A percentile compares a stretch with the other conserved stretches of the same genome.
phyloP scores from a whole-genome alignment of 1,140 invertebrate genomes.

The Leucophenga varia region DNA sequence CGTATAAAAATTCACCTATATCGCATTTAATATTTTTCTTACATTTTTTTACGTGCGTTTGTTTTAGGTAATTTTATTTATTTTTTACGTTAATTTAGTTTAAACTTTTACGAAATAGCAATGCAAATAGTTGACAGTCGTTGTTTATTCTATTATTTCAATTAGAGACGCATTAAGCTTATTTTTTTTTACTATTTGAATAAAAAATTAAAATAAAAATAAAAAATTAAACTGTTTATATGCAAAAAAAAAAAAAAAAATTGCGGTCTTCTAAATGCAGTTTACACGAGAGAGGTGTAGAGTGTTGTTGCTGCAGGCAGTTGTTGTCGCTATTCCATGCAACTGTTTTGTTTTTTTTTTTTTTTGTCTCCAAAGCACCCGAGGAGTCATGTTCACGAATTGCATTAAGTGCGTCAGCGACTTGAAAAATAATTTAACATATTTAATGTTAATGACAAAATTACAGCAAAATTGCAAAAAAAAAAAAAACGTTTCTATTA shows the following conservation, averaged over 20 bases:
- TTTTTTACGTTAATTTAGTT: conserved; percentile 31
- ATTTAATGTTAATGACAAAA: conserved; percentile 50
- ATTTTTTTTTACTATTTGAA: conserved; percentile 42
- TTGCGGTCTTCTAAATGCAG: background rate
- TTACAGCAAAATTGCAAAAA: conserved; percentile 40
- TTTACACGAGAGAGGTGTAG: conserved; percentile 6
- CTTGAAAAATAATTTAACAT: conserved; percentile 48
- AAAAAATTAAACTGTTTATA: background rate
- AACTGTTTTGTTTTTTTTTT: too few species aligned
- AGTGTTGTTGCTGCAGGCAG: conserved; percentile 15
- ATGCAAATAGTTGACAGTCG: conserved; percentile 1
- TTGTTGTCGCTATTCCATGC: too few species aligned
- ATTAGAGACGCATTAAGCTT: too few species aligned
- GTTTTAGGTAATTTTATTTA: conserved; percentile 21
- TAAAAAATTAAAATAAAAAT: conserved; percentile 24
- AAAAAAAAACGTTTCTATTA: conserved; percentile 4
- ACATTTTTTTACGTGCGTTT: too few species aligned
- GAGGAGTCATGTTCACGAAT: background rate
- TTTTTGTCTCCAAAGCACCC: conserved; percentile 22
- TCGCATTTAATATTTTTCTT: too few species aligned
- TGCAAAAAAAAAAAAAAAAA: too few species aligned
- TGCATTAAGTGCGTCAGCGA: conserved; percentile 50
- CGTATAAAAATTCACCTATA: too few species aligned
- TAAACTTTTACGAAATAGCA: conserved; percentile 41
- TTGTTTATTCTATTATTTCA: background rate